phyloP scores from a whole-genome alignment of 1,140 invertebrate species.

The Caenorhabditis briggsae region DNA sequence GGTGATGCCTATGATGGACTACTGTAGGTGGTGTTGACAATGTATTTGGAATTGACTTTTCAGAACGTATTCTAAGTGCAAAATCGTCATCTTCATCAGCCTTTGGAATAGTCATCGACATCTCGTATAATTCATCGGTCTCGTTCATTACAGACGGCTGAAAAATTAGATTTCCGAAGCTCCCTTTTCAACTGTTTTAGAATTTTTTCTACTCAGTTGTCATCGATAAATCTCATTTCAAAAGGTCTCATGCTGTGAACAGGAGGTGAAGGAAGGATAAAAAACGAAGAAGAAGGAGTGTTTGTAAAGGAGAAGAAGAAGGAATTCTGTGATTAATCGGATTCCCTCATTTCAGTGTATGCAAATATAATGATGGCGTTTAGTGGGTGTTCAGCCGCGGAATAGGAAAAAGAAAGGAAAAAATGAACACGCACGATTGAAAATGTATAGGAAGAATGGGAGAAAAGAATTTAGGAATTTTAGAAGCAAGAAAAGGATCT shows the following conservation, averaged over 20 bases:
- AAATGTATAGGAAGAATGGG: no score
- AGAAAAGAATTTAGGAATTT: not conserved
- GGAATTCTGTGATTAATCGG: constrained; percentile 43
- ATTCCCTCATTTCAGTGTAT: constrained; percentile 33
- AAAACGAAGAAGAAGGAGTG: not conserved
- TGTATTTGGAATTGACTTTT: constrained; percentile 27
- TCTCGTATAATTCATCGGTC: constrained; percentile 53
- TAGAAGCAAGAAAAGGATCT: not conserved
- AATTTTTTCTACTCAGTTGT: not conserved
- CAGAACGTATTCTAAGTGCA: not conserved
- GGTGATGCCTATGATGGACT: constrained; percentile 35
- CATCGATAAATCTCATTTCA: constrained; percentile 44
- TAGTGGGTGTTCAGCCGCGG: constrained; percentile 29
- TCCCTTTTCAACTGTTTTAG: not conserved
- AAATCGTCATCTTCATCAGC: constrained; percentile 20
- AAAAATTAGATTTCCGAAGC: not conserved
- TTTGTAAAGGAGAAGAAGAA: constrained; percentile 35
- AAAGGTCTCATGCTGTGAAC: constrained; percentile 29
- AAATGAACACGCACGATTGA: not conserved
- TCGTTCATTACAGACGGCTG: constrained; percentile 52
- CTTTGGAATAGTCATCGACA: constrained; percentile 14
- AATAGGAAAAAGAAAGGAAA: not conserved
- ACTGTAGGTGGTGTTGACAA: constrained; percentile 6
- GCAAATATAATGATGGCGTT: constrained; percentile 44
- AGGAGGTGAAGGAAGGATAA: not conserved